These are phyloP conservation scores for Crotalus adamanteus DNA, from an alignment of 2,797 vertebrate species.

Conservation along the genomic window DNA sequence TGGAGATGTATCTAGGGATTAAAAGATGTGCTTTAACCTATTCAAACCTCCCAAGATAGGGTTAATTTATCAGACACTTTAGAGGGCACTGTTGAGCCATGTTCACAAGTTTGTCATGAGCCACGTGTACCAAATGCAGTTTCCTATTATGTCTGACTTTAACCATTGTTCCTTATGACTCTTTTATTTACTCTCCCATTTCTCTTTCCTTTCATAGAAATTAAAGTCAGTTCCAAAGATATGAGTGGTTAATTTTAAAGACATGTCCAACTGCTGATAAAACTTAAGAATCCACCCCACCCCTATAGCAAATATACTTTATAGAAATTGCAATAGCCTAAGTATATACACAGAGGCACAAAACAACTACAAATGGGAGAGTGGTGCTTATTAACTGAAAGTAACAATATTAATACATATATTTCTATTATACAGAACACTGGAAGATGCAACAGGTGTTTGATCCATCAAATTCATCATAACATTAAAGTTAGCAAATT, in stretches of 20 bases:
- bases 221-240: background rate
- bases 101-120: background rate
- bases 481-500: background rate
- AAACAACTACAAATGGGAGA: background rate
- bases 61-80: background rate
- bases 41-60: background rate
- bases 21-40: background rate
- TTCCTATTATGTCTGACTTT: background rate
- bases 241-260: background rate
- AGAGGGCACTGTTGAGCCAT: background rate
- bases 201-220: background rate
- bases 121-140: background rate
- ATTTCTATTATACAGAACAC: conserved; percentile 12
- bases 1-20: background rate
- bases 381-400: conserved; percentile 13
- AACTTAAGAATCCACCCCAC: background rate
- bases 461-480: background rate
- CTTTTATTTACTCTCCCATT: background rate
- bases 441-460: background rate
- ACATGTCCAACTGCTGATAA: background rate
- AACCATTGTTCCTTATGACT: background rate
- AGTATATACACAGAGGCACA: background rate
- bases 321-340: background rate
- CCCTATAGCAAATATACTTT: background rate
- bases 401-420: background rate